Conservation (phyloP, 2,113 vertebrate species). For the Campylomormyrus tamandua region DNA sequence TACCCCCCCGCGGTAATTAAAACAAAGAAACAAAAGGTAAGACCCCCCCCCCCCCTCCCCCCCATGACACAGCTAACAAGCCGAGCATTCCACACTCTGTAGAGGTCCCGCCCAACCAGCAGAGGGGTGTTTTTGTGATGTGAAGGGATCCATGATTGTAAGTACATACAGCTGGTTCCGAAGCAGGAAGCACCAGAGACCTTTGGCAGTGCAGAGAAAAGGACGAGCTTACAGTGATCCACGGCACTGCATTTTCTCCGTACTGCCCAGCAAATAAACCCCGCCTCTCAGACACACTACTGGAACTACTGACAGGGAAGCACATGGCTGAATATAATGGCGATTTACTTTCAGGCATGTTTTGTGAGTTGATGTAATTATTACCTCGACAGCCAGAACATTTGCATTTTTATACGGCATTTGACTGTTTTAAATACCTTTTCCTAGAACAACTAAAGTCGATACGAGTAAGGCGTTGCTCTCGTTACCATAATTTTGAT, state of each 20-base stretch:
- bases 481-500: background rate
- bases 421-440: conserved; percentile 9
- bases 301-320: background rate
- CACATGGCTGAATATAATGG: background rate
- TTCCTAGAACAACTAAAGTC: background rate
- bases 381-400: background rate
- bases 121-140: background rate
- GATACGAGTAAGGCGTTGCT: background rate
- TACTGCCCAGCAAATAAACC: conserved; percentile 3
- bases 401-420: background rate
- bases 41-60: too few species aligned
- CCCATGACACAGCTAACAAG: background rate
- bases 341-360: background rate
- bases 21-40: background rate
- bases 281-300: background rate
- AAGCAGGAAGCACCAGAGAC: background rate
- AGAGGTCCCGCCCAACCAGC: background rate
- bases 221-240: background rate
- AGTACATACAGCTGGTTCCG: background rate
- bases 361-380: background rate
- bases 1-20: background rate
- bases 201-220: background rate
- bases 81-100: background rate
- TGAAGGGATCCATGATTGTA: background rate
- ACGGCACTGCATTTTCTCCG: background rate